Conservation (phyloP, 1,140 invertebrate genomes). For the Probaryconus sp. region DNA sequence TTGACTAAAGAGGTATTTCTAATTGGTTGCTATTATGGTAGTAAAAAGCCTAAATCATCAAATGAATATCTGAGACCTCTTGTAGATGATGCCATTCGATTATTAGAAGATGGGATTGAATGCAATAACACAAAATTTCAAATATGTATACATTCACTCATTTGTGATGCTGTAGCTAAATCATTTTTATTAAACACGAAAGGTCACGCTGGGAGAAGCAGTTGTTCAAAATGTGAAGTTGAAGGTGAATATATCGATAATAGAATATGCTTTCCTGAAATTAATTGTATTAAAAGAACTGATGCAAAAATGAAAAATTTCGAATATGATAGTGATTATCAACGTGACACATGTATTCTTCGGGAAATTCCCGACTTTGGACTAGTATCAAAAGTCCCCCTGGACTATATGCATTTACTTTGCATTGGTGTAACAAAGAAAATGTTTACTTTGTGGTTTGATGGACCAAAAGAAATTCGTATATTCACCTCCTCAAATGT, state of each 20-base stretch:
- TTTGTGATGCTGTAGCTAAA: constrained; percentile 72
- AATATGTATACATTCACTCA: constrained; percentile 53
- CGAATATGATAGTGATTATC: constrained; percentile 12
- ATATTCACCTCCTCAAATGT: too few relatives aligned
- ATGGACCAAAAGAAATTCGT: too few relatives aligned
- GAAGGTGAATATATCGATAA: constrained; percentile 56
- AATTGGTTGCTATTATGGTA: too few relatives aligned
- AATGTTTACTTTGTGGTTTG: constrained; percentile 52
- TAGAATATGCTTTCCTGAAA: constrained; percentile 53
- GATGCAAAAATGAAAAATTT: constrained; percentile 21
- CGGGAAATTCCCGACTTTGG: constrained; percentile 38
- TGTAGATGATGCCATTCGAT: too few relatives aligned
- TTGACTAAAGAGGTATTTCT: too few relatives aligned
- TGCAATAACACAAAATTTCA: background rate
- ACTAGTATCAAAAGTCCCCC: constrained; percentile 41
- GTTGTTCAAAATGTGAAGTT: constrained; percentile 69
- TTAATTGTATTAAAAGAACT: constrained; percentile 10
- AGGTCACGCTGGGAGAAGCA: constrained; percentile 66
- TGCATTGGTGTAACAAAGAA: constrained; percentile 62
- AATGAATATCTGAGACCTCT: too few relatives aligned
- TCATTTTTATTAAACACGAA: constrained; percentile 68
- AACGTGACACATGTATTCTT: constrained; percentile 17
- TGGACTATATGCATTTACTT: constrained; percentile 62
- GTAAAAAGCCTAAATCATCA: too few relatives aligned
- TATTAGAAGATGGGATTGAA: too few relatives aligned